phyloP scores from a whole-genome alignment of 2,113 vertebrate genomes.

The Phaethornis superciliosus region DNA sequence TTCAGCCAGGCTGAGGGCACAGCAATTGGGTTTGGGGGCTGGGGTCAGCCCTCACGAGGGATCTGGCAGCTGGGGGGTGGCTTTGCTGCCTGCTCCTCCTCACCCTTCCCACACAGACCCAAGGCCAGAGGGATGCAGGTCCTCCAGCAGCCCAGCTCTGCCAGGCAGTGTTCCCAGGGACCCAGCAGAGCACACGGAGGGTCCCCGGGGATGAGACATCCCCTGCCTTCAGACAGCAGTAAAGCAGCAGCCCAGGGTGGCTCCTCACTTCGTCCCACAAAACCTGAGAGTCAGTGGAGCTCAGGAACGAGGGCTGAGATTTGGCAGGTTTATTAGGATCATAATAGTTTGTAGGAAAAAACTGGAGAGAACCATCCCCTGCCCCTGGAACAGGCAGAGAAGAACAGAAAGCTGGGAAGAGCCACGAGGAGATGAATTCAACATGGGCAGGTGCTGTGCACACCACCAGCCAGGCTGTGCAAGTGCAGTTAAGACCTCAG shows the following conservation, averaged over 20 bases:
- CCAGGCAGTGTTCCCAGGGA: neutral
- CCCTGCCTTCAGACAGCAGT: too few species aligned
- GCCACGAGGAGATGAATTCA: slow-evolving; percentile 62
- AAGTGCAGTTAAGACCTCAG: slow-evolving; percentile 63
- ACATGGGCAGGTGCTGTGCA: slow-evolving; percentile 56
- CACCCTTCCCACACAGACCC: accelerated
- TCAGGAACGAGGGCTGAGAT: neutral
- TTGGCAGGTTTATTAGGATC: slow-evolving; percentile 21
- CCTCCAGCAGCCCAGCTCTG: accelerated
- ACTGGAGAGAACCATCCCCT: neutral
- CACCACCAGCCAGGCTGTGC: slow-evolving; percentile 38
- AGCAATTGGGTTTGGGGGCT: accelerated
- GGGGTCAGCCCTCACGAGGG: neutral
- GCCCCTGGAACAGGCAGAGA: neutral
- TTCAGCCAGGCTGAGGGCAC: neutral
- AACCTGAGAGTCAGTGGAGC: neutral
- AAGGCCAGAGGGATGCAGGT: accelerated
- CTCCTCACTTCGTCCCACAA: accelerated
- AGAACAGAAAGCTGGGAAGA: neutral
- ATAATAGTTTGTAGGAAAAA: neutral
- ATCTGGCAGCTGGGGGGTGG: neutral
- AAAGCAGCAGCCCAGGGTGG: neutral
- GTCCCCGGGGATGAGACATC: neutral
- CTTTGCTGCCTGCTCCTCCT: neutral
- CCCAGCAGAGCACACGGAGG: accelerated